These are phyloP conservation scores for Oreohelix idahoensis DNA, from an alignment of 1,140 invertebrate species.

Conservation along the genomic window DNA sequence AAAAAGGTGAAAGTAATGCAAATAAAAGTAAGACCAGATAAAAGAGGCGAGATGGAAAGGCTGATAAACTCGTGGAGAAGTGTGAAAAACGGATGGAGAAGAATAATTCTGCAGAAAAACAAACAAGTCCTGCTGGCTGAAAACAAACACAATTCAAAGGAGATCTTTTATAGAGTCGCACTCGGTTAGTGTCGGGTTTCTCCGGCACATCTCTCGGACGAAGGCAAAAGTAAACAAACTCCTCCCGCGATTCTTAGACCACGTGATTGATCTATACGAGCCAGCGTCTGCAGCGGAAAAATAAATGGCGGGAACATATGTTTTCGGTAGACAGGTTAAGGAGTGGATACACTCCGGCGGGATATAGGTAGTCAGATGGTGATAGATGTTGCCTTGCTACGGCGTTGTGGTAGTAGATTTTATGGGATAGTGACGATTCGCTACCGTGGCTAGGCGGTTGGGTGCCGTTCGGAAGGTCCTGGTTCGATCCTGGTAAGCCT, in stretches of 20 bases:
- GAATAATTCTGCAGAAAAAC: neutral
- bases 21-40: neutral
- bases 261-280: neutral
- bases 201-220: neutral
- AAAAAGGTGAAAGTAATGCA: neutral
- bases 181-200: neutral
- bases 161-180: neutral
- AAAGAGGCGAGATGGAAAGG: neutral
- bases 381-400: too few species aligned
- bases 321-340: neutral
- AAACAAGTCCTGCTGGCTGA: neutral
- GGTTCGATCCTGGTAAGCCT: too few species aligned
- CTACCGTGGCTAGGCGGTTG: too few species aligned
- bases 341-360: neutral
- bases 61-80: neutral
- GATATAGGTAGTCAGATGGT: too few species aligned
- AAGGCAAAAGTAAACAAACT: slow-evolving; percentile 1
- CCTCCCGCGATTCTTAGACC: neutral
- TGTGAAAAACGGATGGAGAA: neutral
- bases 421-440: too few species aligned
- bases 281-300: neutral
- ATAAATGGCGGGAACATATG: slow-evolving; percentile 9
- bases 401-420: too few species aligned
- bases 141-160: neutral
- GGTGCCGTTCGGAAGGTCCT: too few species aligned